Evolutionary conservation across 2,113 vertebrate species (phyloP).

Genomic region (Sinocyclocheilus rhinocerous): DNA sequence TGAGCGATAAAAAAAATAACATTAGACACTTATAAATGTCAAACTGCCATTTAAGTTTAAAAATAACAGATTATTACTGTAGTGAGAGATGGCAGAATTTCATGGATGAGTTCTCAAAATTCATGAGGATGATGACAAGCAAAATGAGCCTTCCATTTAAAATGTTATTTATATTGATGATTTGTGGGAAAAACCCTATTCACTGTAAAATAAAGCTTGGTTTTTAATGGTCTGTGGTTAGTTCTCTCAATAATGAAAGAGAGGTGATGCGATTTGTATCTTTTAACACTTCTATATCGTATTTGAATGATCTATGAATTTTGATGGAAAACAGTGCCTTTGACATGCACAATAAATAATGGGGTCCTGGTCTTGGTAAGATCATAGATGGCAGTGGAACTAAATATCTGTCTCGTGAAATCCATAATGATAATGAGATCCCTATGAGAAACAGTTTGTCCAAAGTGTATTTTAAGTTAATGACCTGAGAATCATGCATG

Average conservation of each 20-base stretch:
- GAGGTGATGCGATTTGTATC: background rate
- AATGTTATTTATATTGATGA: background rate
- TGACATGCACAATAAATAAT: slow-evolving; percentile 5
- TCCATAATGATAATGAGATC: background rate
- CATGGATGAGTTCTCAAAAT: slow-evolving; percentile 38
- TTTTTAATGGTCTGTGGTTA: background rate
- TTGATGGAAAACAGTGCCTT: background rate
- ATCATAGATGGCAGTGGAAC: background rate
- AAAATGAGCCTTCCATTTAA: background rate
- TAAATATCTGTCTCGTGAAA: background rate
- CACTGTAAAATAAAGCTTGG: background rate
- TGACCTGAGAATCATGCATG: background rate
- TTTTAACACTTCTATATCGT: background rate
- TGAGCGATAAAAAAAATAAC: slow-evolving; percentile 73
- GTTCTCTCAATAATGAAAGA: background rate
- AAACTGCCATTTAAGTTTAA: background rate
- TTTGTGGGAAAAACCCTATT: background rate
- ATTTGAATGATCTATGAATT: background rate
- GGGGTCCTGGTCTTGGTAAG: background rate
- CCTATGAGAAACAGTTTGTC: background rate
- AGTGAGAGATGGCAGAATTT: slow-evolving; percentile 9
- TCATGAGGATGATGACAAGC: slow-evolving; percentile 10
- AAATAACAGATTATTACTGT: background rate
- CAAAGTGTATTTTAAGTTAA: background rate
- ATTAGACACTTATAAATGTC: slow-evolving; percentile 57